Evolutionary conservation across 2,888 invertebrate species (phyloP).

Genomic region (Seladonia tumulorum): DNA sequence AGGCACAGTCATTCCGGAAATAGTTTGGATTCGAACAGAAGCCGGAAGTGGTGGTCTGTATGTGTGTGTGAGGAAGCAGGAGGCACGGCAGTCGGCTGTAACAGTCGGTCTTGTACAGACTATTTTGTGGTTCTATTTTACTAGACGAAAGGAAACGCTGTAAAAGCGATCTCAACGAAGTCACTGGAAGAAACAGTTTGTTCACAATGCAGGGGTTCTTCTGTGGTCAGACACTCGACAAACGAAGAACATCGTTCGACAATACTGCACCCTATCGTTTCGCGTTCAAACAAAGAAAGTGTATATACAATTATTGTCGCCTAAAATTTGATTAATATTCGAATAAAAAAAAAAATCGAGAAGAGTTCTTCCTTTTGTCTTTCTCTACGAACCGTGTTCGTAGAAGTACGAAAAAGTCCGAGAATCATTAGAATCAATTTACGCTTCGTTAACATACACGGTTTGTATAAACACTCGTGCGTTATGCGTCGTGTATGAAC

Average conservation of each 20-base stretch:
- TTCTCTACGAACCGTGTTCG: not conserved
- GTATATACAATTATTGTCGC: slow-evolving; percentile 55
- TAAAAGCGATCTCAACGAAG: slow-evolving; percentile 63
- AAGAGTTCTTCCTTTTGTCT: not conserved
- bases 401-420: too few species aligned
- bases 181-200: slow-evolving; percentile 67
- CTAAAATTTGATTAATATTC: slow-evolving; percentile 25
- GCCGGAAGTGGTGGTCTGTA: slow-evolving; percentile 43
- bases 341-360: not conserved
- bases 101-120: slow-evolving; percentile 53
- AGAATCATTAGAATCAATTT: not conserved
- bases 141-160: slow-evolving; percentile 63
- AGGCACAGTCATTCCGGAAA: slow-evolving; percentile 63
- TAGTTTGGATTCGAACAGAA: slow-evolving; percentile 56
- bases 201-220: slow-evolving; percentile 65
- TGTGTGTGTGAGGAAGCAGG: slow-evolving; percentile 65
- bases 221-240: slow-evolving; percentile 1
- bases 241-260: slow-evolving; percentile 25
- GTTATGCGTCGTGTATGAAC: slow-evolving; percentile 18
- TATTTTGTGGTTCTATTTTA: slow-evolving; percentile 60
- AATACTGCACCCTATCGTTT: not conserved
- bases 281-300: not conserved
- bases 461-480: not conserved
- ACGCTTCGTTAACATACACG: not conserved
- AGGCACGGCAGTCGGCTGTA: slow-evolving; percentile 70